Evolutionary conservation across 2,797 vertebrate species (phyloP).

Genomic region (Protonibea diacanthus): DNA sequence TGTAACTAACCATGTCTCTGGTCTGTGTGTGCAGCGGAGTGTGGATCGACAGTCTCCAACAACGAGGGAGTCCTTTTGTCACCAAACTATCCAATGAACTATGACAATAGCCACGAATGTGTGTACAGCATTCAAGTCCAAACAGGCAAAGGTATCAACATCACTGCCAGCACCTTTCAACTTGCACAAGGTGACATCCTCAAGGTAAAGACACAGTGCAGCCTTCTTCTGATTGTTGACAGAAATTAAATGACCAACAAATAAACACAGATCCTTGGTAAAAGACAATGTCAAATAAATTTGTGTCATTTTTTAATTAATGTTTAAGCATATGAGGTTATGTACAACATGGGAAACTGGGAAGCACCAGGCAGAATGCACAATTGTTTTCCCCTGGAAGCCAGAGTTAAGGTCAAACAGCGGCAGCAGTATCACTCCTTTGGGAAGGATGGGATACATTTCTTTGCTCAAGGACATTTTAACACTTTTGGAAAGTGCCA

Average conservation of each 20-base stretch:
- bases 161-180: conserved; percentile 93
- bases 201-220: conserved; percentile 87
- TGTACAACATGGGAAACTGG: not conserved
- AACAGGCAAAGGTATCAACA: conserved; percentile 97
- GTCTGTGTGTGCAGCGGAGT: conserved; percentile 89
- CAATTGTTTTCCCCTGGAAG: conserved; percentile 36
- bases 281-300: not conserved
- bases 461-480: conserved; percentile 58
- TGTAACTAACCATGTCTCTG: conserved; percentile 47
- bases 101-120: conserved; percentile 97
- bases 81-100: conserved; percentile 95
- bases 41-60: conserved; percentile 92
- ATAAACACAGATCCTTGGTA: not conserved
- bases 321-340: conserved; percentile 5
- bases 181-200: conserved; percentile 95
- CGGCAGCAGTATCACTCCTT: conserved; percentile 15
- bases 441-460: conserved; percentile 37
- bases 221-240: not conserved
- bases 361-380: conserved; percentile 23
- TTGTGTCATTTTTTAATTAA: conserved; percentile 6
- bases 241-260: conserved; percentile 24
- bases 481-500: conserved; percentile 47
- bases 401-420: conserved; percentile 47
- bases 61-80: conserved; percentile 95
- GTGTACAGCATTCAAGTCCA: conserved; percentile 98